phyloP scores from a whole-genome alignment of 2,888 invertebrate species.

The Arge pagana region DNA sequence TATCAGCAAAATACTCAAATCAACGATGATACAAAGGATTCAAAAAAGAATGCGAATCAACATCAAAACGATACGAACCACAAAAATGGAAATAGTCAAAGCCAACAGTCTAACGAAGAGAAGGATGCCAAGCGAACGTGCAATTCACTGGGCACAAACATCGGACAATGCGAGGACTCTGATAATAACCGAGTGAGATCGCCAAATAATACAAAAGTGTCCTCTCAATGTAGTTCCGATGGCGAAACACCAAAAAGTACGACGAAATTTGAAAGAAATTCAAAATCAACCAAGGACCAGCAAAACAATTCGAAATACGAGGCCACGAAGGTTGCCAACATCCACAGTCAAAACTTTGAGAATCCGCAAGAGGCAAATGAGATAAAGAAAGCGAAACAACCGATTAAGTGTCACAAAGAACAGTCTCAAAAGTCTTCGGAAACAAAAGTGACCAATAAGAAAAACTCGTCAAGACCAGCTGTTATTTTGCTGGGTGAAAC shows the following conservation, averaged over 20 bases:
- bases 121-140: constrained; percentile 4
- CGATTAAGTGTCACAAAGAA: constrained; percentile 30
- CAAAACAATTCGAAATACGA: constrained; percentile 30
- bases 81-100: constrained; percentile 5
- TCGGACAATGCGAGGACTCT: constrained; percentile 31
- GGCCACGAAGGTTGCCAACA: neutral
- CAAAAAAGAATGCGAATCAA: constrained; percentile 34
- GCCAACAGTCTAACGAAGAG: constrained; percentile 5
- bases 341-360: neutral
- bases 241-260: neutral
- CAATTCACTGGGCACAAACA: constrained; percentile 28
- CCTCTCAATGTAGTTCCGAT: neutral
- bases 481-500: constrained; percentile 72
- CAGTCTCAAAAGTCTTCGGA: constrained; percentile 32
- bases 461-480: constrained; percentile 63
- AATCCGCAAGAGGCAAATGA: neutral
- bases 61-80: constrained; percentile 12
- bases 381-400: neutral
- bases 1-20: constrained; percentile 38
- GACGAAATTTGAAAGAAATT: neutral
- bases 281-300: constrained; percentile 27
- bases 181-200: constrained; percentile 24
- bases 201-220: constrained; percentile 4
- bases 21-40: constrained; percentile 36
- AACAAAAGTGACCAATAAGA: constrained; percentile 25